Percentiles rank a stretch among this genome's conserved stretches.
Evolutionary conservation across 2,797 vertebrate species (phyloP).

Genomic region (Sebastes nivosus): DNA sequence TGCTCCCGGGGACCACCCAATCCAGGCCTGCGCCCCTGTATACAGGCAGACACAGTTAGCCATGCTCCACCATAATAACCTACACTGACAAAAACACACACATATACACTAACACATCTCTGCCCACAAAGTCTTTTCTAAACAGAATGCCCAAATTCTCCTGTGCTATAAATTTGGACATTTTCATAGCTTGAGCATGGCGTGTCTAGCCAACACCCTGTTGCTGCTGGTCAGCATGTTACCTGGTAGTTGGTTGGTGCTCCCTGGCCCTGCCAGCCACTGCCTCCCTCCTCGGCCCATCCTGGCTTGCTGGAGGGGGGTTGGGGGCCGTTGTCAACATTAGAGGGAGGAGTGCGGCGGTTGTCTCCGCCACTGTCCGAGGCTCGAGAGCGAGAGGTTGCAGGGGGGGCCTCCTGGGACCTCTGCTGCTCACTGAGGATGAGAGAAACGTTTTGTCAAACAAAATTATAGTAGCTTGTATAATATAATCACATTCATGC

Average conservation of each 20-base stretch:
- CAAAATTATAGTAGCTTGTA: not conserved
- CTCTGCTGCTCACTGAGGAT: constrained; percentile 75
- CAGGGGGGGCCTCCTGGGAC: constrained; percentile 72
- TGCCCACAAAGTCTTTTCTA: constrained; percentile 10
- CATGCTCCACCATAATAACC: constrained; percentile 51
- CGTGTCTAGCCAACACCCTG: not conserved
- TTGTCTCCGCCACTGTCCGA: constrained; percentile 79
- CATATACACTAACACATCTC: constrained; percentile 4
- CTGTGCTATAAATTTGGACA: not conserved
- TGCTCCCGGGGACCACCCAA: constrained; percentile 83
- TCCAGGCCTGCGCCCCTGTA: constrained; percentile 85
- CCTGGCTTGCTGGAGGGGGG: constrained; percentile 86
- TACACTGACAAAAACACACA: constrained; percentile 46
- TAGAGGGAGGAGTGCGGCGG: constrained; percentile 79
- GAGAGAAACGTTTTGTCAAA: not conserved
- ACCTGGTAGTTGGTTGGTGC: constrained; percentile 85
- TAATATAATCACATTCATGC: not conserved
- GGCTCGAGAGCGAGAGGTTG: constrained; percentile 70
- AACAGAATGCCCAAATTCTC: not conserved
- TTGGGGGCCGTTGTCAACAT: constrained; percentile 78
- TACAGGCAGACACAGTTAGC: constrained; percentile 76
- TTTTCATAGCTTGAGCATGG: not conserved
- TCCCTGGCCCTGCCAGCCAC: constrained; percentile 79
- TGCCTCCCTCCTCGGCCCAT: constrained; percentile 86
- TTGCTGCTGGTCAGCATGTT: constrained; percentile 27